phyloP scores from a whole-genome alignment of 2,113 vertebrate genomes.

The Rhinopithecus roxellana region DNA sequence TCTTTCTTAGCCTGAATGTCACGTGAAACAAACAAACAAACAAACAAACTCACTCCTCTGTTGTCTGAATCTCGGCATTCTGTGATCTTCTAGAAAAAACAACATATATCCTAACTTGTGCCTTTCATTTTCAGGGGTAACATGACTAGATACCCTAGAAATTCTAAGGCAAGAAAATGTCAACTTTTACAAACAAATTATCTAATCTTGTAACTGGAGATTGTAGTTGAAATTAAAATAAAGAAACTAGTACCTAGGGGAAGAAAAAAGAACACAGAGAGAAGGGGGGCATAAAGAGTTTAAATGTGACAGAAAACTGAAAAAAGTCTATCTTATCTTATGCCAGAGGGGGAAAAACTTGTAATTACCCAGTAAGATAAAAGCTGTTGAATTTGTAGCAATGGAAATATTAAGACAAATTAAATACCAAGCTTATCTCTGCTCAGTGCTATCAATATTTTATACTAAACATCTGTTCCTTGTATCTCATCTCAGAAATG shows the following conservation, averaged over 20 bases:
- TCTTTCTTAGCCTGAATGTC: background rate
- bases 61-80: background rate
- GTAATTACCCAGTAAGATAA: constrained; percentile 75
- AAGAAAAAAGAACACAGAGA: background rate
- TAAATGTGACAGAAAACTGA: constrained; percentile 62
- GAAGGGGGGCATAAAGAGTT: constrained; percentile 9
- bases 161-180: background rate
- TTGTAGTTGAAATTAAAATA: constrained; percentile 49
- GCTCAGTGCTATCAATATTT: constrained; percentile 76
- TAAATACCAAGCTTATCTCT: constrained; percentile 79
- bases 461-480: constrained; percentile 77
- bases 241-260: background rate
- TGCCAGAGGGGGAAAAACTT: background rate
- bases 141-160: background rate
- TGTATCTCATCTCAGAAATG: constrained; percentile 79
- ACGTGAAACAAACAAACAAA: background rate
- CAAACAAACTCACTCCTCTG: background rate
- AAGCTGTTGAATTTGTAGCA: constrained; percentile 78
- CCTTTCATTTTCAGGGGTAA: background rate
- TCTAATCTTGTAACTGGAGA: constrained; percentile 38
- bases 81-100: background rate
- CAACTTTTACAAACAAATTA: constrained; percentile 23
- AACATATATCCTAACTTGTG: background rate
- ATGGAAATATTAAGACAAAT: constrained; percentile 82
- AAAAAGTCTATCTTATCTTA: constrained; percentile 59